Evolutionary conservation across 1,140 invertebrate genomes (phyloP), one percentile per base, ranked within the genome.

Genomic region (Drosophila bocqueti): DNA sequence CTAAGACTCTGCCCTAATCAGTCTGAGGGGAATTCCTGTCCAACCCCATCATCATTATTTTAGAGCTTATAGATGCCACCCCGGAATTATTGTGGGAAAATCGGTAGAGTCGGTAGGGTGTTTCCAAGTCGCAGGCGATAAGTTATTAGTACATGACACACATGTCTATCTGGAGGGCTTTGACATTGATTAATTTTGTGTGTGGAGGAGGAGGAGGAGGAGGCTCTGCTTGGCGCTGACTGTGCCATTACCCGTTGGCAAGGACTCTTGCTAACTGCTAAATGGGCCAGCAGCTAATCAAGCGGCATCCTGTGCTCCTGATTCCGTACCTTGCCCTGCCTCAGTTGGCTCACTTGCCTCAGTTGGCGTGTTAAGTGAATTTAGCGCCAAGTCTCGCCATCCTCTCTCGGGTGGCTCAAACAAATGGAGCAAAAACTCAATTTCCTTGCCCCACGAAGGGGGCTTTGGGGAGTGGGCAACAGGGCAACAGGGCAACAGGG

Each of bases 221-320:
- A 5, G n/a, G 29, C 31, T 31, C 31, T 31, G 9, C 26, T 29
- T 49, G 24, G 16, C 26, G 1, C 16, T 29, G 47, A 1, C 21
- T 15, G 7, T 26, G n/a, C 42, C 40, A 42, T 42, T 21, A 50
- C 36, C 62, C 31, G 31, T 26, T 11, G 36, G 36, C 36, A 38
- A 13, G 11, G 36, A 36, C 36, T 16, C 11, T 5, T 4, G 2
- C 50, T 9, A 24, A 36, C 21, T 61, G 24, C n/a, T 64, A 75
- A 78, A 66, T 81, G 66, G 80, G 80, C 72, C 84, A 87, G 31
- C 63, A 74, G 50, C 62, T 69, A 90, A 80, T 86, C 58, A 80
- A 58, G 54, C 40, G 62, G 42, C 68, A 68, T 76, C 65, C 65
- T 76, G 64, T 59, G 43, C 62, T 72, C 65, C 54, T 42, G 26